phyloP scores from a whole-genome alignment of 2,797 vertebrate genomes.

The Tadarida brasiliensis region DNA sequence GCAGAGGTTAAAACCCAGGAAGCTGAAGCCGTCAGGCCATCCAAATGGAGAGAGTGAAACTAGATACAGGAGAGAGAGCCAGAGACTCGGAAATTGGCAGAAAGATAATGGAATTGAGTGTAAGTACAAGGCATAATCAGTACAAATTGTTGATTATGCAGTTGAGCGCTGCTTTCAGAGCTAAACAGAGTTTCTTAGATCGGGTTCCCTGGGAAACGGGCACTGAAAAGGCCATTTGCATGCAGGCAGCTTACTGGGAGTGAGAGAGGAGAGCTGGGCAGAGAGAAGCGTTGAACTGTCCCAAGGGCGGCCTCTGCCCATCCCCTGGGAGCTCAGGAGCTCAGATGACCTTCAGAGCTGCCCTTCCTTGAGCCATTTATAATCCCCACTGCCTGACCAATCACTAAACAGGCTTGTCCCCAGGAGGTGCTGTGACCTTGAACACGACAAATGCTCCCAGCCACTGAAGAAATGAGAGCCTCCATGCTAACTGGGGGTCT shows the following conservation, averaged over 20 bases:
- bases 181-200: not conserved
- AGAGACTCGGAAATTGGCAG: not conserved
- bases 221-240: not conserved
- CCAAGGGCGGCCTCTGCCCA: not conserved
- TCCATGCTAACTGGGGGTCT: not conserved
- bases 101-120: not conserved
- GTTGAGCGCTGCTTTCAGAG: not conserved
- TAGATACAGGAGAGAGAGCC: not conserved
- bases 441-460: not conserved
- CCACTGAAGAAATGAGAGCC: not conserved
- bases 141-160: not conserved
- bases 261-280: not conserved
- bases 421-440: not conserved
- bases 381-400: not conserved
- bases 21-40: not conserved
- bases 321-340: not conserved
- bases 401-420: not conserved
- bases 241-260: not conserved
- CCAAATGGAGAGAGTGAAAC: not conserved
- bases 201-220: not conserved
- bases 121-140: not conserved
- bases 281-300: not conserved
- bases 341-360: not conserved
- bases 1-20: conserved; percentile 34
- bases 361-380: not conserved